Evolutionary conservation across 2,888 invertebrate species (phyloP).

Genomic region (Leucozona laternaria): DNA sequence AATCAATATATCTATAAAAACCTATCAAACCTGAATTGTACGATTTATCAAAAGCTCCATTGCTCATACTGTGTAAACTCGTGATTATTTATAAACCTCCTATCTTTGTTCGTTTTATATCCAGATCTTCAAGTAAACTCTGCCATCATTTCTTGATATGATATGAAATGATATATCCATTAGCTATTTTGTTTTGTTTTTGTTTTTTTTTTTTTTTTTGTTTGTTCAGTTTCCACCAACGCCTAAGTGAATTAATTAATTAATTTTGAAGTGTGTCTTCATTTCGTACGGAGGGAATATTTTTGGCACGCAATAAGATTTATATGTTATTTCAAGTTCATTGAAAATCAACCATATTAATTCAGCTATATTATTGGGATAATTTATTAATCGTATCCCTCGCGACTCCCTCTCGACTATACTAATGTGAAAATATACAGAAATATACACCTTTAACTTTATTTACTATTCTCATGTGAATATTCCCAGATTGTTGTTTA

Average conservation of each 20-base stretch:
- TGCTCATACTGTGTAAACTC: background rate
- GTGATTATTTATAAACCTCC: conserved; percentile 22
- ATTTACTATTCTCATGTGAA: conserved; percentile 29
- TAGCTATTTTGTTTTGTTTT: conserved; percentile 1
- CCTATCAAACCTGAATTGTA: conserved; percentile 10
- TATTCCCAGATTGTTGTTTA: conserved; percentile 9
- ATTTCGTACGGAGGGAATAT: conserved; percentile 8
- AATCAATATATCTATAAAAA: conserved; percentile 4
- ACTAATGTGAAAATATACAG: background rate
- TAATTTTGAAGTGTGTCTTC: conserved; percentile 32
- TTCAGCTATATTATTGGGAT: conserved; percentile 24
- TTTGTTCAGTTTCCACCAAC: conserved; percentile 29
- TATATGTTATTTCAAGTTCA: conserved; percentile 45
- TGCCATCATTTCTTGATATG: conserved; percentile 9
- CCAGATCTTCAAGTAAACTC: background rate
- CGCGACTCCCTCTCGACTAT: background rate
- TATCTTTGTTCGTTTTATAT: background rate
- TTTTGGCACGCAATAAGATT: conserved; percentile 54
- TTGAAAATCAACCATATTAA: conserved; percentile 31
- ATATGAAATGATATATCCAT: conserved; percentile 4
- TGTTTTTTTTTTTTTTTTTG: background rate
- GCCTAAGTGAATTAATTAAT: conserved; percentile 40
- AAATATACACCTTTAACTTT: background rate
- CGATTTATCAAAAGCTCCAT: conserved; percentile 4
- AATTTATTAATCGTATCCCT: conserved; percentile 26